Evolutionary conservation across 2,888 invertebrate genomes (phyloP), one percentile per base, ranked within the genome.

Genomic region (Parasteatoda lunata): DNA sequence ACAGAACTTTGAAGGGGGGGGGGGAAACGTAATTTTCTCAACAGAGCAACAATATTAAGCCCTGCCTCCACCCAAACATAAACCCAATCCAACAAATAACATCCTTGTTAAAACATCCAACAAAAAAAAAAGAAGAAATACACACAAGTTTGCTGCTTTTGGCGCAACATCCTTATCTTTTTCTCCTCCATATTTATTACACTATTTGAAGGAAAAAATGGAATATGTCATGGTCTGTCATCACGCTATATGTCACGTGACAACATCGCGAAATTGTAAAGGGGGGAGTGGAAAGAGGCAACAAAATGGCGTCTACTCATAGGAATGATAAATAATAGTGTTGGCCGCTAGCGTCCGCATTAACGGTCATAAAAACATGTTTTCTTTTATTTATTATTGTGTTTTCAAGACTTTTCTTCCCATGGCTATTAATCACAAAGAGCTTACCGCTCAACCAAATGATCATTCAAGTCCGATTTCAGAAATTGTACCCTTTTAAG

Each of bases 201-300:
- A 11, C 13, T 9, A n/a, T 47, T 5, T 68, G 48, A 45, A 66
- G 7, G 30, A 59, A 59, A 13, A 72, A 49, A 79, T 71, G 65
- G 73, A 72, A 72, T 66, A 73, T 64, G 52, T 48, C 66, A 71
- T 7, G 65, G 59, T 15, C 73, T 72, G 80, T 73, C 80, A 71
- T 72, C 80, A 73, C 80, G 80, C 72, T 65, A 80, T 80, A n/a
- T 52, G 72, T 80, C 80, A 80, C 66, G 72, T 80, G 80, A 73
- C 11, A 30, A 15, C 8, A 48, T n/a, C 48, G 30, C 59, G 30
- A 45, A 15, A 30, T 4, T 5, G 30, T 4, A 3, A 30, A 8
- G 30, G 15, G 15, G 15, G 45, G 15, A 73, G 76, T 8, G 71
- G 66, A 47, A 72, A 48, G 30, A 13, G n/a, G 49, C 15, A 51